Conservation (phyloP, 2,888 invertebrate species). For the Ennomos erosarius region DNA sequence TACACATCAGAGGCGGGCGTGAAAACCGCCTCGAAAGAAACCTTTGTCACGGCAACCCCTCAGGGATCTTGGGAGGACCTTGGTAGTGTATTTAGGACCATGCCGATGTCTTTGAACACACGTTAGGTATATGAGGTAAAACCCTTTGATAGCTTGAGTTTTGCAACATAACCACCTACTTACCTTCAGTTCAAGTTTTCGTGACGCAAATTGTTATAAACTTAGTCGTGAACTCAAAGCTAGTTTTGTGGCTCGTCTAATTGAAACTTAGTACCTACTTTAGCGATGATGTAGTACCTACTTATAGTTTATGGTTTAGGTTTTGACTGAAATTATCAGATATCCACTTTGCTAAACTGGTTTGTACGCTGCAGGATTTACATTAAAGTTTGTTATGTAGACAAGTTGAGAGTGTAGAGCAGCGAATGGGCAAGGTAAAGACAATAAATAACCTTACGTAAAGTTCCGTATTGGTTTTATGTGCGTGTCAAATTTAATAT, state of each 20-base stretch:
- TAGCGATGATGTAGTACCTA: conserved; percentile 1
- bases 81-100: conserved; percentile 34
- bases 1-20: too few relatives aligned
- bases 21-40: too few relatives aligned
- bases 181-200: conserved; percentile 4
- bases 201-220: conserved; percentile 4
- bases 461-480: too few relatives aligned
- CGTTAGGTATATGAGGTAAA: conserved; percentile 29
- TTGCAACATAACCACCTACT: neutral
- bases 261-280: conserved; percentile 10
- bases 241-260: conserved; percentile 14
- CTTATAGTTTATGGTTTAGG: conserved; percentile 14
- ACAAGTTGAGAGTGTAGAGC: too few relatives aligned
- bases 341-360: neutral
- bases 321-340: neutral
- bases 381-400: too few relatives aligned
- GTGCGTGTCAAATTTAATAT: too few relatives aligned
- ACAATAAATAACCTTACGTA: too few relatives aligned
- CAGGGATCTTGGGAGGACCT: conserved; percentile 24
- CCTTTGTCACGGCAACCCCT: too few relatives aligned
- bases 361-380: too few relatives aligned
- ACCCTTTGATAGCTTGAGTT: conserved; percentile 21
- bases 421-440: too few relatives aligned
- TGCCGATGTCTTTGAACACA: conserved; percentile 30
- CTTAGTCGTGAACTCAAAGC: conserved; percentile 3